Evolutionary conservation across 2,113 vertebrate genomes (phyloP).

Genomic region (Carassius carassius): DNA sequence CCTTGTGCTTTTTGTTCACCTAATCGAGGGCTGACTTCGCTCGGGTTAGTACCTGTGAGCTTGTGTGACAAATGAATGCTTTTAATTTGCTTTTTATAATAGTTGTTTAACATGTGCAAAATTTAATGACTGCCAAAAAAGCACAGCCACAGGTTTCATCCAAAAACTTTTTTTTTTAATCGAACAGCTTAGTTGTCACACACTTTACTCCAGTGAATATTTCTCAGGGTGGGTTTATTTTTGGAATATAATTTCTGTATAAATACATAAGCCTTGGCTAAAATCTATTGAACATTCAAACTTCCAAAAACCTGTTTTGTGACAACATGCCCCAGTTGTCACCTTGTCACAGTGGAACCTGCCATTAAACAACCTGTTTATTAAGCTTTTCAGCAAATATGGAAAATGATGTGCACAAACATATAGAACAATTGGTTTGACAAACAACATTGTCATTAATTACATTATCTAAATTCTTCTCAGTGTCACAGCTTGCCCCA

Average conservation of each 20-base stretch:
- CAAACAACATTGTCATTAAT: neutral
- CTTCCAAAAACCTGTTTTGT: neutral
- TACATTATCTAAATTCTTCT: neutral
- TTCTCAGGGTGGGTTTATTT: neutral
- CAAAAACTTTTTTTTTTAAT: neutral
- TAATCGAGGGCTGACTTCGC: conserved; percentile 33
- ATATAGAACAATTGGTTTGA: too few species aligned
- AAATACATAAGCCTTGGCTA: neutral
- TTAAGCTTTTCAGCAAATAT: neutral
- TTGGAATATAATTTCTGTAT: neutral
- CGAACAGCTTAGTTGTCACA: neutral
- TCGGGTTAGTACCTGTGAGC: neutral
- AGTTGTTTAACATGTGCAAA: neutral
- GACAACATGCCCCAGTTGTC: neutral
- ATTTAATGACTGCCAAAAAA: neutral
- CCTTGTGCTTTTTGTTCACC: conserved; percentile 46
- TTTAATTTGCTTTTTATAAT: neutral
- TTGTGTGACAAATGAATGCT: conserved; percentile 3
- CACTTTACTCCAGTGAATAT: neutral
- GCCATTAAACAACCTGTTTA: neutral
- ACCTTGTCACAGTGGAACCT: neutral
- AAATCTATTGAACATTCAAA: neutral
- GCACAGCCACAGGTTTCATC: neutral
- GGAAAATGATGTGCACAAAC: too few species aligned
- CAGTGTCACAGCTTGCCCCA: neutral